Base-by-base conservation (phyloP, 2,113 vertebrate species). In the Octodon degus region DNA sequence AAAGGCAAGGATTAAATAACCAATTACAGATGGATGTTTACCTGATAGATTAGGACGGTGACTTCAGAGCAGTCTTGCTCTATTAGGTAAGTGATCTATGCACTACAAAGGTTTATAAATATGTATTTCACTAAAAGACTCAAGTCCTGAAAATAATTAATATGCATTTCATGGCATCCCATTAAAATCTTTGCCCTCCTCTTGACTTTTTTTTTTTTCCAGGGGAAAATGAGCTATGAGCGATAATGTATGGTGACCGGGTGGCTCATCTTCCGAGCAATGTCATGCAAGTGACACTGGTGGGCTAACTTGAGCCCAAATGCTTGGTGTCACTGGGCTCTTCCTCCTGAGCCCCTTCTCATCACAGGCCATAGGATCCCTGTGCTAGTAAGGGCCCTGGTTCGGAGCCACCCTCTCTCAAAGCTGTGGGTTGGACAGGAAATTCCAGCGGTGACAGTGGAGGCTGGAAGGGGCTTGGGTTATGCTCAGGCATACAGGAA, bases 51-150 rank as follows among this genome's bases (percentile, higher is more conserved):
- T 97, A 96, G 97, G 97, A 92, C 47, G 30, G 17, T 17, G 95
- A 32, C 24, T 93, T 94, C 77, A 92, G 89, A 98, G 87, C 34
- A 67, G 55, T 88, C 97, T 95, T 89, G 97, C 90, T 94, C 91
- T 98, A 97, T 97, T 97, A 96, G 97, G 96, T 97, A 98, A 98
- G 98, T 97, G 98, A 97, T 90, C 90, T 97, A 96, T 67, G 83
- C 93, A 94, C 95, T 5, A n/a, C 95, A 93, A 97, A 97, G 70
- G 86, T 95, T 97, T 98, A 97, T 98, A 98, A 98, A 98, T 98
- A 98, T 97, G 93, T 85, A 98, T 98, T 98, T 97, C 97, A 95
- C 83, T 62, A 87, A 97, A 97, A 93, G 90, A 97, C 83, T 97
- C 62, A 47, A 62, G 94, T 97, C 97, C 96, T 95, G 93, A 97